Percentiles rank a stretch among this genome's conserved stretches.
These are phyloP conservation scores for Nowickia ferox DNA, from an alignment of 2,888 invertebrate genomes.

Conservation along the genomic window DNA sequence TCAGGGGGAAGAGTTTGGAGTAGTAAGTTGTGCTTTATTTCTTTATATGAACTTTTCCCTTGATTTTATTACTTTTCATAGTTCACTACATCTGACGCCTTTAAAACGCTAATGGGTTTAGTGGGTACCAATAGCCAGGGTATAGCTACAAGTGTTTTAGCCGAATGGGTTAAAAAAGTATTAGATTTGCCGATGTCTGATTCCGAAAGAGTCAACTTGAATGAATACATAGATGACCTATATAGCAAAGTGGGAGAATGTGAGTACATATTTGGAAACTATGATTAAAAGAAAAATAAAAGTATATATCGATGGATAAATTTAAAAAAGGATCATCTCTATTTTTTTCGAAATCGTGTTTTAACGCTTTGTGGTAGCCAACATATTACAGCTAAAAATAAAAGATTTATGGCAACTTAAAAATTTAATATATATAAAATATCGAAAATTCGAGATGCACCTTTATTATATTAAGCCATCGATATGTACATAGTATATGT, in stretches of 20 bases:
- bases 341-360: not conserved
- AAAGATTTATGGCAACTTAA: too few species aligned
- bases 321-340: not conserved
- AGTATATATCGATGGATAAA: too few species aligned
- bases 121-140: slow-evolving; percentile 97
- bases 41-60: not conserved
- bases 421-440: too few species aligned
- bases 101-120: slow-evolving; percentile 87
- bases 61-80: slow-evolving; percentile 76
- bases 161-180: slow-evolving; percentile 93
- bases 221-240: slow-evolving; percentile 90
- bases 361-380: not conserved
- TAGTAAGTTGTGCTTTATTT: slow-evolving; percentile 73
- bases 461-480: too few species aligned
- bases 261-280: slow-evolving; percentile 79
- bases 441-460: too few species aligned
- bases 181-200: slow-evolving; percentile 87
- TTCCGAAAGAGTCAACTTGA: slow-evolving; percentile 87
- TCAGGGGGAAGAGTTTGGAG: slow-evolving; percentile 77
- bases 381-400: not conserved
- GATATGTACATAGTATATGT: too few species aligned
- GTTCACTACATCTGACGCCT: slow-evolving; percentile 92
- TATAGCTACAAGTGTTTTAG: slow-evolving; percentile 94
- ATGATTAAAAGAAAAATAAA: too few species aligned
- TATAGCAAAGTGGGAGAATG: slow-evolving; percentile 93